Conservation (phyloP, 2,113 vertebrate species). For the Daubentonia madagascariensis region DNA sequence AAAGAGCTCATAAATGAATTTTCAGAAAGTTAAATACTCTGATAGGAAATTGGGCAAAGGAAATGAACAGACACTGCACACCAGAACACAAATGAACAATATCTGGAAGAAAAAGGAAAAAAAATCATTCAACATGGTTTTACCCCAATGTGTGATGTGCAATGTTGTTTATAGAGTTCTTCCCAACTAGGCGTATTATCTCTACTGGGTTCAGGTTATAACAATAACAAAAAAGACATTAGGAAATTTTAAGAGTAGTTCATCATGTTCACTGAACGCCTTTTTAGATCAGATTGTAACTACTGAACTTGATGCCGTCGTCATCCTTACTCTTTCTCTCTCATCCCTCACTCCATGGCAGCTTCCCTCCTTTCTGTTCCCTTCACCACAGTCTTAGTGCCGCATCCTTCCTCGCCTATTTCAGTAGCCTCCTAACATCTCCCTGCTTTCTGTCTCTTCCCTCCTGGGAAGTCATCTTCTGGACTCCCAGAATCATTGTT, state of each 20-base stretch:
- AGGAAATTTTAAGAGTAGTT: not conserved
- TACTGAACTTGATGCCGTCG: not conserved
- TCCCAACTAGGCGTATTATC: not conserved
- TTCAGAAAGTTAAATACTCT: not conserved
- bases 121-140: not conserved
- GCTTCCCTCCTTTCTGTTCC: not conserved
- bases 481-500: not conserved
- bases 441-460: not conserved
- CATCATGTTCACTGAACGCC: not conserved
- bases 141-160: too few species aligned
- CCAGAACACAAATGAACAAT: not conserved
- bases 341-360: not conserved
- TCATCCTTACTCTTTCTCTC: not conserved
- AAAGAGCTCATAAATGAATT: not conserved
- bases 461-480: not conserved
- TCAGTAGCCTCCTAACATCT: not conserved
- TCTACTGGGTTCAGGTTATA: not conserved
- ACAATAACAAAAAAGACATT: not conserved
- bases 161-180: not conserved
- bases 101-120: not conserved
- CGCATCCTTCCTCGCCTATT: not conserved
- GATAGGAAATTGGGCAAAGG: not conserved
- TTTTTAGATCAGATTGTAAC: not conserved
- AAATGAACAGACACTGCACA: not conserved
- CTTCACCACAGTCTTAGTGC: too few species aligned